Base-by-base conservation (phyloP, 2,113 vertebrate species). In the Okapia johnstoni region DNA sequence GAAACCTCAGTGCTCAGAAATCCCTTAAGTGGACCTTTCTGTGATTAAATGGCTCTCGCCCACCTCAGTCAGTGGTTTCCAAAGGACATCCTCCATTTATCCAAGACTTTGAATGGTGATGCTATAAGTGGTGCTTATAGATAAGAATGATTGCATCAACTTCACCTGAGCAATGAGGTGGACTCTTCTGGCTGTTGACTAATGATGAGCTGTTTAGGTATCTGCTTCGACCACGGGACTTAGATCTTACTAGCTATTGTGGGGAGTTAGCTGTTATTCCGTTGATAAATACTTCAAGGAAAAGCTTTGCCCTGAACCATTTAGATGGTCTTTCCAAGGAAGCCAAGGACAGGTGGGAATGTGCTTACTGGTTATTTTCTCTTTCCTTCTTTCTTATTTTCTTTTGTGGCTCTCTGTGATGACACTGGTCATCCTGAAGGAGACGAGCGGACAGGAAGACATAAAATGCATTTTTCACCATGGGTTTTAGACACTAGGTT, bases 241-340 rank as follows among this genome's bases (percentile, higher is more conserved):
- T 93, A 63, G 50, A n/a, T 80, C 86, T 92, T 12, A 88, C 23
- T 60, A 85, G 46, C 40, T 96, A 26, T 57, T 54, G 14, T 46
- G 2, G 10, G 52, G 88, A 33, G 33, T 33, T 93, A 16, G 13
- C 26, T 93, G 14, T 28, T 63, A 84, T 90, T 63, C 43, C 57
- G 5, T 52, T 92, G 60, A 84, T 87, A 85, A 86, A 92, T 48
- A 52, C 25, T 77, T 90, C 61, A 57, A 91, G 79, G 25, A 26
- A 61, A 61, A 61, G 40, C 2, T 46, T 85, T 88, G 19, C 96
- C n/a, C 48, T 94, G 28, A 93, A 94, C 2, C 5, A 73, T 85
- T 50, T 86, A 84, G 23, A 46, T 48, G 92, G 87, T 81, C 70
- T 94, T 80, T 88, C 52, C 57, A 93, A 46, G 61, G 36, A 98